Base-by-base conservation (phyloP, 1,140 invertebrate genomes). In the Trichonephila clavipes region DNA sequence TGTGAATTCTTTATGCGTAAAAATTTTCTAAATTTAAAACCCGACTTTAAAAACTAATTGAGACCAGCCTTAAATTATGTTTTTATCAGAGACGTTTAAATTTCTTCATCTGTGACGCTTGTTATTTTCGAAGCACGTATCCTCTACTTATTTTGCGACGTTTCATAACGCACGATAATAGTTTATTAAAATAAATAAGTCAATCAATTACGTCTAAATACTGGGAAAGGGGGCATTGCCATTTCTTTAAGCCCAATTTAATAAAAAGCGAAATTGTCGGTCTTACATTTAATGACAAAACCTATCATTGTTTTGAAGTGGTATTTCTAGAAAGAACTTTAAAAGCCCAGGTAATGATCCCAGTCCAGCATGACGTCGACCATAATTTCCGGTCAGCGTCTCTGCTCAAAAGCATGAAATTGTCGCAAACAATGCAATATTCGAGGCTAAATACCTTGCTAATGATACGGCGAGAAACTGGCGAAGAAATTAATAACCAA, bases 381-480 rank as follows among this genome's bases (percentile, higher is more conserved):
- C 24, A 77, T 77, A 77, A 77, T 77, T 77, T 77, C 72, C 72
- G 72, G 72, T 77, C 72, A 77, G 51, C 51, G 51, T 51, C 51
- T 51, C 7, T 77, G 72, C 72, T 77, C 28, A 8, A 77, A 34
- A 40, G 72, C 72, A 77, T 77, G 72, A 77, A 77, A 77, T 77
- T 77, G 72, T 14, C 24, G 72, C 72, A 77, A 77, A 77, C 28
- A 77, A 77, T 77, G 72, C 72, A 77, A 77, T 40, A 40, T 77
- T 77, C 72, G 28, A 34, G 34, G 34, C 72, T 77, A 34, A 77
- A 77, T 34, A 34, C 28, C 24, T 77, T 16, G 6, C 18, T 34
- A 8, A 7, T 40, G 34, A 77, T 34, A 3, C 18, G 34, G 28
- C 18, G 24, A 77, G 28, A 40, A 77, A 40, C 72, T 77, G 34